These are phyloP conservation scores for Drosophila lutescens DNA, from an alignment of 2,888 invertebrate genomes.

Conservation along the genomic window DNA sequence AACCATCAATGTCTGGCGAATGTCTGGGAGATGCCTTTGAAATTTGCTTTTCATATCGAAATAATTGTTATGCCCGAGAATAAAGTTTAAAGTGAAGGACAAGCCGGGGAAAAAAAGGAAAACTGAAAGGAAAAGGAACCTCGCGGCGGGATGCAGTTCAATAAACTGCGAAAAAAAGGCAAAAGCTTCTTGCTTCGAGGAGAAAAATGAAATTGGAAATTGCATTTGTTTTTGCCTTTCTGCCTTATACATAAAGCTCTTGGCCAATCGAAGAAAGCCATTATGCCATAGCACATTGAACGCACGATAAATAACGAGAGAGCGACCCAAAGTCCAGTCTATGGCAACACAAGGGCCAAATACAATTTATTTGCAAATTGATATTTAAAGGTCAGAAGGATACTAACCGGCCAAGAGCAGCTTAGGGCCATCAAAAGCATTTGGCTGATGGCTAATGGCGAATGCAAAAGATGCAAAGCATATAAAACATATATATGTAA, in stretches of 20 bases:
- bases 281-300: slow-evolving; percentile 72
- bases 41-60: slow-evolving; percentile 48
- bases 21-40: slow-evolving; percentile 44
- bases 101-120: background rate
- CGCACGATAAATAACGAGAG: slow-evolving; percentile 60
- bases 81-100: slow-evolving; percentile 36
- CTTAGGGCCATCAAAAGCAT: slow-evolving; percentile 27
- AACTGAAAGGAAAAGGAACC: slow-evolving; percentile 15
- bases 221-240: slow-evolving; percentile 59
- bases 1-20: slow-evolving; percentile 44
- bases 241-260: slow-evolving; percentile 23
- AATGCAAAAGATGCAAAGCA: slow-evolving; percentile 42
- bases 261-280: slow-evolving; percentile 74
- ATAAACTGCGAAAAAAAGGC: slow-evolving; percentile 61
- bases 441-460: slow-evolving; percentile 59
- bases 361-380: slow-evolving; percentile 79
- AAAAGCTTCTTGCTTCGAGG: slow-evolving; percentile 47
- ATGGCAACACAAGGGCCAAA: slow-evolving; percentile 54
- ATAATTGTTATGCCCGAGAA: slow-evolving; percentile 61
- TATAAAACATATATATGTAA: slow-evolving; percentile 6
- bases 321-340: slow-evolving; percentile 28
- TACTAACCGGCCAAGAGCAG: slow-evolving; percentile 28
- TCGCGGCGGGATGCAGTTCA: slow-evolving; percentile 55
- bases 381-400: slow-evolving; percentile 73
- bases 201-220: slow-evolving; percentile 49